Percentiles rank a stretch among this genome's conserved stretches.
phyloP scores from a whole-genome alignment of 2,797 vertebrate genomes.

The Hemitrygon akajei region DNA sequence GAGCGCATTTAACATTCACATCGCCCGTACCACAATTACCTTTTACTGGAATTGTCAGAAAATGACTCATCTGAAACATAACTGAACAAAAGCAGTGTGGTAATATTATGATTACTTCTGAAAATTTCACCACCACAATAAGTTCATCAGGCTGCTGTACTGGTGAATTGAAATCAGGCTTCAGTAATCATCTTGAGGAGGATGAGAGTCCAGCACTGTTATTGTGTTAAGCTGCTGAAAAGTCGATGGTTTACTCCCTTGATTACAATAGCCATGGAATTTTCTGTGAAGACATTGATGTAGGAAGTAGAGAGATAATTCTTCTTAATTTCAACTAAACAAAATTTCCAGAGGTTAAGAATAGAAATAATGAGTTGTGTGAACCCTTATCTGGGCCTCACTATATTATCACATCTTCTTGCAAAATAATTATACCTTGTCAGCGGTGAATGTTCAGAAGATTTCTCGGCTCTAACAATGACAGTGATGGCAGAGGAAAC shows the following conservation, averaged over 20 bases:
- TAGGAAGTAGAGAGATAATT: neutral
- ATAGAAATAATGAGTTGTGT: neutral
- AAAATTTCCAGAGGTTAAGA: neutral
- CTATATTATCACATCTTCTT: neutral
- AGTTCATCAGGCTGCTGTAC: neutral
- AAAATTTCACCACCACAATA: no score
- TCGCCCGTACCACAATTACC: neutral
- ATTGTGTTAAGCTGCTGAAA: neutral
- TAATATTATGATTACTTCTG: neutral
- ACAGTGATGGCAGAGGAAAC: neutral
- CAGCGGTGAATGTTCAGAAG: neutral
- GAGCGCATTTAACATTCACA: neutral
- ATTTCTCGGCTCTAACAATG: neutral
- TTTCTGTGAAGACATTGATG: neutral
- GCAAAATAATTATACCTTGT: neutral
- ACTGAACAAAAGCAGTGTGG: neutral
- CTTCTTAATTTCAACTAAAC: neutral
- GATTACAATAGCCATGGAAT: neutral
- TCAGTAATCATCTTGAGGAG: neutral
- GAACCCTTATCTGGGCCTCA: neutral
- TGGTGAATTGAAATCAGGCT: neutral
- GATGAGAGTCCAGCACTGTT: neutral
- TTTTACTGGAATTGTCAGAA: neutral
- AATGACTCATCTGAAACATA: neutral
- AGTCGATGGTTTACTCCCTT: neutral